Evolutionary conservation across 2,113 vertebrate species (phyloP).

Genomic region (Daboia siamensis): DNA sequence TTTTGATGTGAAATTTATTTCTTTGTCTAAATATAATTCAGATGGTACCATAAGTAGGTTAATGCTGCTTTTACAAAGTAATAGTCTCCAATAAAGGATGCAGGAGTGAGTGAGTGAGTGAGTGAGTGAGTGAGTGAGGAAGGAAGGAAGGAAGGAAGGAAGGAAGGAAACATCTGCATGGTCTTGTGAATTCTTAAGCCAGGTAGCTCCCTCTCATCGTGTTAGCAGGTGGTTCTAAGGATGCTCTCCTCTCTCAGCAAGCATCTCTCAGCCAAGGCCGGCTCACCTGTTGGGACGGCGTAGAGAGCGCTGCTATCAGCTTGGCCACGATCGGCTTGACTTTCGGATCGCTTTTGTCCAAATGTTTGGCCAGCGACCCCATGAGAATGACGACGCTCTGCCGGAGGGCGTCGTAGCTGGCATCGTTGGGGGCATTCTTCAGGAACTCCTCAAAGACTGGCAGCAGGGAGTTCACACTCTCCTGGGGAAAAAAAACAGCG

Average conservation of each 20-base stretch:
- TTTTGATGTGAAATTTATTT: too few relatives aligned
- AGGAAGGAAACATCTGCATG: not conserved
- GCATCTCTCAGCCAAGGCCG: not conserved
- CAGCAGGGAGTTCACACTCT: slow-evolving; percentile 92
- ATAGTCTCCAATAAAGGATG: too few relatives aligned
- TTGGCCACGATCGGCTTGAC: slow-evolving; percentile 98
- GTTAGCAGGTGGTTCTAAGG: not conserved
- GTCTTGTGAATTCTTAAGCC: not conserved
- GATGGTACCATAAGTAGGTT: too few relatives aligned
- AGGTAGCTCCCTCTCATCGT: not conserved
- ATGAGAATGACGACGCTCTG: slow-evolving; percentile 98
- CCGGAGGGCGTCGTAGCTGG: slow-evolving; percentile 93
- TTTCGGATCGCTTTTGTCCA: slow-evolving; percentile 97
- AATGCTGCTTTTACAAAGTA: too few relatives aligned
- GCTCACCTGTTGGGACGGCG: slow-evolving; percentile 92
- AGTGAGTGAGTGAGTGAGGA: too few relatives aligned
- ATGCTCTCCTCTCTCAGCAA: not conserved
- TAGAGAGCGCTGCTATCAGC: slow-evolving; percentile 92
- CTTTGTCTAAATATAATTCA: too few relatives aligned
- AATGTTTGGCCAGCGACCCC: slow-evolving; percentile 97
- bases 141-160: not conserved
- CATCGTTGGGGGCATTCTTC: slow-evolving; percentile 92
- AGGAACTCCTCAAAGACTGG: slow-evolving; percentile 98
- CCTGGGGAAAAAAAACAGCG: slow-evolving; percentile 71
- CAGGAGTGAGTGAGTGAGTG: too few relatives aligned